Evolutionary conservation across 2,888 invertebrate genomes (phyloP).

Genomic region (Heterodera filipjevi): DNA sequence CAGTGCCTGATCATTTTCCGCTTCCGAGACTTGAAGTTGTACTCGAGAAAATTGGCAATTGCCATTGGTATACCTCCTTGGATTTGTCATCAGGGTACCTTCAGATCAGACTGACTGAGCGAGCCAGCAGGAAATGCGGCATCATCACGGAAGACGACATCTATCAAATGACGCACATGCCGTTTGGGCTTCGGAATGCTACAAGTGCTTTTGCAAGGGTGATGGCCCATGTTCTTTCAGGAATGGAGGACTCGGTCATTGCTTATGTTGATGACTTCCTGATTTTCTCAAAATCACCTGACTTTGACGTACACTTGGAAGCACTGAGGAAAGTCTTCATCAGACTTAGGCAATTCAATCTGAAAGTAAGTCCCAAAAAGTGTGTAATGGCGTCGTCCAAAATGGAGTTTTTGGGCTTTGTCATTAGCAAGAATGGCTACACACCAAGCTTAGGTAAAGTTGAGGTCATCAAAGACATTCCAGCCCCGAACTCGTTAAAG

Average conservation of each 20-base stretch:
- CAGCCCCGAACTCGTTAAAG: constrained; percentile 27
- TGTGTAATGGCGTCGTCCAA: constrained; percentile 14
- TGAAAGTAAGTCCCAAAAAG: constrained; percentile 31
- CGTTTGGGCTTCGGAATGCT: too few species aligned
- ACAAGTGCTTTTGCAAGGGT: constrained; percentile 30
- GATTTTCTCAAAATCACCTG: constrained; percentile 10
- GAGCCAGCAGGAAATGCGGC: constrained; percentile 35
- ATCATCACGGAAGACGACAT: constrained; percentile 35
- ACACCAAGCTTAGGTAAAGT: constrained; percentile 22
- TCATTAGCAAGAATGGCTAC: constrained; percentile 27
- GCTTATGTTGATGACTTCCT: constrained; percentile 28
- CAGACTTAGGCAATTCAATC: constrained; percentile 13
- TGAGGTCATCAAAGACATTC: constrained; percentile 23
- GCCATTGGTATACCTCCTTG: constrained; percentile 27
- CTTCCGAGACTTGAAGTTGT: constrained; percentile 19
- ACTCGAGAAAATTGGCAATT: constrained; percentile 23
- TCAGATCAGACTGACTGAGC: constrained; percentile 28
- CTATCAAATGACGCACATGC: too few species aligned
- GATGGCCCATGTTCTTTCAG: constrained; percentile 33
- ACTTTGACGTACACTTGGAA: constrained; percentile 5
- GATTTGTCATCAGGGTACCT: constrained; percentile 31
- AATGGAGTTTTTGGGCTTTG: constrained; percentile 32
- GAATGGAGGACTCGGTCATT: constrained; percentile 36
- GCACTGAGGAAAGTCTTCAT: not conserved
- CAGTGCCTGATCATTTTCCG: constrained; percentile 41